Percentiles rank a stretch among this genome's conserved stretches.
Conservation (phyloP, 30 jellyfish, hydroid and myxozoan species). For the Sanderia malayensis region DNA sequence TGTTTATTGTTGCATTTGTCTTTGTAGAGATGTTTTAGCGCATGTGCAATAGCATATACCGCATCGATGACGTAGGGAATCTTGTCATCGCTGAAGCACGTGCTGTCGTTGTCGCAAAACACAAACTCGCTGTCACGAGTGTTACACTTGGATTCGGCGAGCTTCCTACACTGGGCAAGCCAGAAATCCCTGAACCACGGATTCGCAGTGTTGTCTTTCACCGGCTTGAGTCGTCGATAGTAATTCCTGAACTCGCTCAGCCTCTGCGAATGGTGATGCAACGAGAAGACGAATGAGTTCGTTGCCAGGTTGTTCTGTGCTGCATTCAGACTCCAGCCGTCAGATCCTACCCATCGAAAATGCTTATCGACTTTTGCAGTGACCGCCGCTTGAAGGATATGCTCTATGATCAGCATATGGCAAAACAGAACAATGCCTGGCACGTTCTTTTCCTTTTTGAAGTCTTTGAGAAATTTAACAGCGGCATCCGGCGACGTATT, state of each 20-base stretch:
- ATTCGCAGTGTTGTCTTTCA: constrained; percentile 21
- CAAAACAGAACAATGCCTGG: constrained; percentile 78
- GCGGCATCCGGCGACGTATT: constrained; percentile 1
- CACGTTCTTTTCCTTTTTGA: constrained; percentile 39
- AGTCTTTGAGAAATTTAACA: constrained; percentile 25
- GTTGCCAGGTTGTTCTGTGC: constrained; percentile 5
- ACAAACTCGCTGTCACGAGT: constrained; percentile 17
- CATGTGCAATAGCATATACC: constrained; percentile 78
- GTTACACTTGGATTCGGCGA: constrained; percentile 17
- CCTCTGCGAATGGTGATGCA: constrained; percentile 36
- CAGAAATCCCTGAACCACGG: constrained; percentile 79
- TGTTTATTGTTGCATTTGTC: constrained; percentile 29
- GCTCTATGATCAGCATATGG: constrained; percentile 52
- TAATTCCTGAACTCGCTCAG: constrained; percentile 47
- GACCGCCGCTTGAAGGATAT: constrained; percentile 37
- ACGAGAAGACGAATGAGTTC: constrained; percentile 54
- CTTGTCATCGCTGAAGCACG: constrained; percentile 76
- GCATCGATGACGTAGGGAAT: constrained; percentile 83
- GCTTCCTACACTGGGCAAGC: constrained; percentile 43
- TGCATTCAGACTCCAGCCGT: constrained; percentile 62
- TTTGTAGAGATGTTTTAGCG: constrained; percentile 39
- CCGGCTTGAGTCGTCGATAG: constrained; percentile 51
- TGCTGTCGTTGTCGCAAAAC: constrained; percentile 39
- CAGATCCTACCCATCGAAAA: constrained; percentile 71
- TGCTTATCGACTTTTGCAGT: background rate